Base-by-base conservation (phyloP, 92 coral and sea anemone species). In the Porites evermanni region DNA sequence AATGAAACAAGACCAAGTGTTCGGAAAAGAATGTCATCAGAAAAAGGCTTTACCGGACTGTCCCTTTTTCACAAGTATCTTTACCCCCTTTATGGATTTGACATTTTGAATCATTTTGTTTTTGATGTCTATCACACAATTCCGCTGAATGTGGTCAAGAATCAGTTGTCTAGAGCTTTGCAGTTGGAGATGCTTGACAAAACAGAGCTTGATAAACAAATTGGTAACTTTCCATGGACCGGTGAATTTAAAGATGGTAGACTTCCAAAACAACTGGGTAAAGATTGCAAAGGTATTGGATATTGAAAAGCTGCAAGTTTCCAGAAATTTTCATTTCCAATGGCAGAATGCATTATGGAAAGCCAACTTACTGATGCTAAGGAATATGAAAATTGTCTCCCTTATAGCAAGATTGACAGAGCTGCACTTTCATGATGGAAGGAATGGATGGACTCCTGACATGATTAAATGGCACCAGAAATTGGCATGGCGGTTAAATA, bases 231-330 rank as follows among this genome's bases (percentile, higher is more conserved):
- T 79, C 93, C 95, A 19, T 92, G 93, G 95, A 77, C 95, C 19
- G 23, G 14, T 16, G 91, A 92, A 11, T 67, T 92, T 12, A 92
- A 89, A 52, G 84, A 74, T 86, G 93, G 90, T 1, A 86, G 93
- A 87, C 78, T 90, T 14, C 87, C 87, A 79, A 72, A 66, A 59
- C 64, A 79, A 79, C 29, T 79, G 13, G 90, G 79, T 21, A 75
- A 90, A 70, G 88, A 88, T 56, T 79, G 90, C 78, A 92, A 92
- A 92, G 87, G 95, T 21, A 67, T 89, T 65, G 93, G 93, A 19
- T 66, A 92, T 54, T 89, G 95, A 93, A 92, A 92, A 54, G 95
- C 95, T 19, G 95, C 86, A 72, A 64, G 87, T n/a, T 78, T 85
- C 17, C 95, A 86, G 65, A 92, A 92, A 26, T 89, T 81, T 75